These are phyloP conservation scores for Megaleporinus macrocephalus DNA, from an alignment of 2,113 vertebrate genomes.

Conservation along the genomic window DNA sequence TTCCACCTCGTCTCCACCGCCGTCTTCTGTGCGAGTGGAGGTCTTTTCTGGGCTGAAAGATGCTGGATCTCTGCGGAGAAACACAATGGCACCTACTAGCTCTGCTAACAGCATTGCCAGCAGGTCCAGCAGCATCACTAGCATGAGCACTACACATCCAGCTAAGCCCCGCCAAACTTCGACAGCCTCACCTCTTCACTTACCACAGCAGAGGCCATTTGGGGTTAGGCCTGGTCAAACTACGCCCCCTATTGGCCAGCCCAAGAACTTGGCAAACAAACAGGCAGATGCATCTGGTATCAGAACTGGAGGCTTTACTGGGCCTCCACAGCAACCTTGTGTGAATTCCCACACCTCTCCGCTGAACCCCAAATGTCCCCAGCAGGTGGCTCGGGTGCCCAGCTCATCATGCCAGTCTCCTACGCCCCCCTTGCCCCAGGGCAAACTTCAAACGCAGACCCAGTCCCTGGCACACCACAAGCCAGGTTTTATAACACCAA, in stretches of 20 bases:
- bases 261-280: slow-evolving; percentile 63
- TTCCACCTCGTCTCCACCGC: slow-evolving; percentile 58
- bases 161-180: slow-evolving; percentile 75
- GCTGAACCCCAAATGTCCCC: slow-evolving; percentile 53
- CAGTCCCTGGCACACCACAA: slow-evolving; percentile 60
- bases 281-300: background rate
- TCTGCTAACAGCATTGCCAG: slow-evolving; percentile 58
- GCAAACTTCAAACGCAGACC: slow-evolving; percentile 14
- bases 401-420: slow-evolving; percentile 66
- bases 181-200: slow-evolving; percentile 74
- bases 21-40: slow-evolving; percentile 64
- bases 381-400: slow-evolving; percentile 42
- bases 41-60: slow-evolving; percentile 62
- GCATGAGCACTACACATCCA: slow-evolving; percentile 58
- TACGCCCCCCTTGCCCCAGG: slow-evolving; percentile 73
- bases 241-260: slow-evolving; percentile 52
- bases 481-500: slow-evolving; percentile 80
- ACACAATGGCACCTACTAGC: slow-evolving; percentile 55
- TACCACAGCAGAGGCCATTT: slow-evolving; percentile 73
- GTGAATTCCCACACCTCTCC: slow-evolving; percentile 59
- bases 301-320: slow-evolving; percentile 33
- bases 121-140: slow-evolving; percentile 50
- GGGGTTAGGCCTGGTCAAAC: slow-evolving; percentile 40
- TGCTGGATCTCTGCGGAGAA: slow-evolving; percentile 59
- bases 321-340: slow-evolving; percentile 76